Base-by-base conservation (phyloP, 2,797 vertebrate genomes). In the Schizopygopsis malacanthus region DNA sequence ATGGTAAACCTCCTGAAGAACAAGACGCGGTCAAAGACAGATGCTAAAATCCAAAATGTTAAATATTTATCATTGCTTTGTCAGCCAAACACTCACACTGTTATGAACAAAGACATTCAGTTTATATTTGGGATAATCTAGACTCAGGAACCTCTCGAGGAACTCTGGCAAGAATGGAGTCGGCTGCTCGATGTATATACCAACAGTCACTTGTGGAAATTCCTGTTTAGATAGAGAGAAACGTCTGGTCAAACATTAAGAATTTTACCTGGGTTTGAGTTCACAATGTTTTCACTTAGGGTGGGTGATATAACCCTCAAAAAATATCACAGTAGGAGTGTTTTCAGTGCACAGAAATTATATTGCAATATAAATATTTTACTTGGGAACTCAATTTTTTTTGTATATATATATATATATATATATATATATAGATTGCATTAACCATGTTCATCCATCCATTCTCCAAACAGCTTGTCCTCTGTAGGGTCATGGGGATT, bases 171-270 rank as follows among this genome's bases (percentile, higher is more conserved):
- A 95, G 89, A 99, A 99, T 52, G 98, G 98, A 39, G 97, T 97
- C 59, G 98, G 97, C 94, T 98, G 97, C 92, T 99, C 97, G 85
- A 99, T 98, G 92, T 98, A 99, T 87, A 99, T 91, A 73, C 97
- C 97, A 73, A 99, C 92, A 91, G 95, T 93, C 90, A 99, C 96
- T 71, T 91, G 95, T 65, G 98, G 98, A 93, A 92, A 95, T 52
- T 96, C 96, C 97, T 99, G 93, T 93, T 94, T 92, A 86, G 88
- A 92, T 85, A 87, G 85, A 65, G 91, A 56, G 39, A 83, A 59
- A 61, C 6, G 25, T 43, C 43, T 59, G 20, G 63, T 65, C 20
- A 71, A 73, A n/a, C 33, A 75, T 76, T 47, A n/a, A 18, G 4
- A 54, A 8, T 65, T 65, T 22, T 73, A 78, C 45, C 28, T 25